phyloP scores from a whole-genome alignment of 2,797 vertebrate genomes.

The Scolopax rusticola region DNA sequence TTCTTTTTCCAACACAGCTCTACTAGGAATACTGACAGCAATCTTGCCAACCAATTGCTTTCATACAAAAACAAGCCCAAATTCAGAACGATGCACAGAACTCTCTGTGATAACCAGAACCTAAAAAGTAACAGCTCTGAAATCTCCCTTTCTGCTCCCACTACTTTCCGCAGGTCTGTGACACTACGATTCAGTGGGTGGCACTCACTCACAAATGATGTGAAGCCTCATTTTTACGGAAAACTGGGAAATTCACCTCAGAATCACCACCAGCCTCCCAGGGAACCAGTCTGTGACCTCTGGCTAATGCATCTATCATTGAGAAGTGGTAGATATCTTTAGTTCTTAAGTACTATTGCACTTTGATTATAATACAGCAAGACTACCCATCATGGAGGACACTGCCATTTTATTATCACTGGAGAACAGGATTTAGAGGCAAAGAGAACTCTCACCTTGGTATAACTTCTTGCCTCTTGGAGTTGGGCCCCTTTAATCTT shows the following conservation, averaged over 20 bases:
- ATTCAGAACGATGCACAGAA: constrained; percentile 6
- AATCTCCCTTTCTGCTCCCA: not conserved
- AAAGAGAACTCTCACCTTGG: not conserved
- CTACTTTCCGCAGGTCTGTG: not conserved
- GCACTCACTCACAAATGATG: not conserved
- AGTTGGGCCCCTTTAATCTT: not conserved
- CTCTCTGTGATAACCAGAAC: not conserved
- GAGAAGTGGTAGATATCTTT: not conserved
- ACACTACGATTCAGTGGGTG: not conserved
- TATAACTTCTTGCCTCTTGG: not conserved
- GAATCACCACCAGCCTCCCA: constrained; percentile 7
- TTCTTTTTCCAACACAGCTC: not conserved
- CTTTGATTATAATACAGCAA: not conserved
- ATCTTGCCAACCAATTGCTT: constrained; percentile 14
- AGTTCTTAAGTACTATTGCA: not conserved
- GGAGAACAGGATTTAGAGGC: not conserved
- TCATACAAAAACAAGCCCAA: constrained; percentile 21
- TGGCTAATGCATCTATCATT: not conserved
- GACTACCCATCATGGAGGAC: not conserved
- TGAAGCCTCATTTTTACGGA: not conserved
- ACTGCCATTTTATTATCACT: not conserved
- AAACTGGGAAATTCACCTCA: not conserved
- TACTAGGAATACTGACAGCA: not conserved
- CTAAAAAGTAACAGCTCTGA: constrained; percentile 7
- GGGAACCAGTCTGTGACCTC: not conserved